Evolutionary conservation across 2,888 invertebrate genomes (phyloP).

Genomic region (Pinctada fucata): DNA sequence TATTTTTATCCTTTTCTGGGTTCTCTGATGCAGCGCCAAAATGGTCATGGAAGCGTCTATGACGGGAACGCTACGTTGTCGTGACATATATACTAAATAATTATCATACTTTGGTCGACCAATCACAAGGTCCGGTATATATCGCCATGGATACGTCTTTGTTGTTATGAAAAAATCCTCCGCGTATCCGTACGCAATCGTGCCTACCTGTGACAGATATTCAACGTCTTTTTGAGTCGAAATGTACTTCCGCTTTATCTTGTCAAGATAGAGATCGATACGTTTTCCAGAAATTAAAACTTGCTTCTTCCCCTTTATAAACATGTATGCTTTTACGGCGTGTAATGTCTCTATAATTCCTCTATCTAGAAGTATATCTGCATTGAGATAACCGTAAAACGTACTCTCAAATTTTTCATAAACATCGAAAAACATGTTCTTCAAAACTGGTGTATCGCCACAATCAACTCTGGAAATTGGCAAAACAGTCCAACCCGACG

Average conservation of each 20-base stretch:
- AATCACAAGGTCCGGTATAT: conserved; percentile 22
- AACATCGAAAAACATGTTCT: conserved; percentile 22
- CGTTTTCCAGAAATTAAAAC: conserved; percentile 17
- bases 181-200: conserved; percentile 23
- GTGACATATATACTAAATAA: conserved; percentile 17
- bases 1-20: conserved; percentile 19
- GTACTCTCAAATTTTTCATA: conserved; percentile 9
- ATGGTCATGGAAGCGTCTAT: conserved; percentile 29
- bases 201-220: neutral
- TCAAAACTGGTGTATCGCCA: conserved; percentile 20
- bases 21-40: conserved; percentile 29
- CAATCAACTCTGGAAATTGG: conserved; percentile 7
- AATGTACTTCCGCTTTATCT: conserved; percentile 2
- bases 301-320: conserved; percentile 1
- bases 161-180: conserved; percentile 33
- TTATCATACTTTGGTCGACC: conserved; percentile 26
- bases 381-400: conserved; percentile 29
- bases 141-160: conserved; percentile 19
- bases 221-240: conserved; percentile 10
- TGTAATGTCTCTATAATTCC: conserved; percentile 18
- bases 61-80: neutral
- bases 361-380: conserved; percentile 24
- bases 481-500: conserved; percentile 13
- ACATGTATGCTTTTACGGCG: neutral
- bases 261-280: conserved; percentile 18